phyloP scores from a whole-genome alignment of 2,113 vertebrate species.

The Oncorhynchus kisutch region DNA sequence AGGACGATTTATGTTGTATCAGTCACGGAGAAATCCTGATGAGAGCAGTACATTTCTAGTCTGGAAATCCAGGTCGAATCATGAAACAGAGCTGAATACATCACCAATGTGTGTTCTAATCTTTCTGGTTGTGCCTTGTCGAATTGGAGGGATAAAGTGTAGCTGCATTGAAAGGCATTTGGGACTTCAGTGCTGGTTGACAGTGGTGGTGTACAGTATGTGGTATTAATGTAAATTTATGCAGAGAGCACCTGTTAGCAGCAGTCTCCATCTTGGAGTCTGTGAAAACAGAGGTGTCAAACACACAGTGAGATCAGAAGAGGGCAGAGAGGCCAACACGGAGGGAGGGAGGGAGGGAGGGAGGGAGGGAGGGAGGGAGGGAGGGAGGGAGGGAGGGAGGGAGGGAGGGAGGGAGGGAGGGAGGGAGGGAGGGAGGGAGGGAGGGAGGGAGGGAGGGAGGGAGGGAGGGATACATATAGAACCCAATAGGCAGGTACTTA shows the following conservation, averaged over 20 bases:
- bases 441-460: no score
- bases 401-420: no score
- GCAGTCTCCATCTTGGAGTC: background rate
- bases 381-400: no score
- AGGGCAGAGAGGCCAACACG: background rate
- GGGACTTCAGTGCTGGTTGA: constrained; percentile 43
- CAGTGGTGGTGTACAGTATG: constrained; percentile 4
- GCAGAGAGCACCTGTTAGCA: constrained; percentile 36
- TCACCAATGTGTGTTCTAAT: constrained; percentile 22
- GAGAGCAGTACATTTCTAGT: background rate
- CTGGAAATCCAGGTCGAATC: no score
- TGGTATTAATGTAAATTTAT: constrained; percentile 57
- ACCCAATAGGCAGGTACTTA: no score
- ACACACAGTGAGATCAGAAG: constrained; percentile 24
- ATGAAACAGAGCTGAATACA: background rate
- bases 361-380: no score
- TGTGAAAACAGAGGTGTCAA: constrained; percentile 33
- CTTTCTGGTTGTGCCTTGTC: constrained; percentile 22
- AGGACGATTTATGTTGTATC: constrained; percentile 35
- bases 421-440: no score
- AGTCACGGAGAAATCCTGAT: constrained; percentile 31
- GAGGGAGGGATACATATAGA: no score
- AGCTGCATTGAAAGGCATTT: background rate
- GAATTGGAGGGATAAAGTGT: constrained; percentile 40
- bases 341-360: no score